Evolutionary conservation across 92 coral and sea anemone species (phyloP).

Genomic region (Galaxea fascicularis): DNA sequence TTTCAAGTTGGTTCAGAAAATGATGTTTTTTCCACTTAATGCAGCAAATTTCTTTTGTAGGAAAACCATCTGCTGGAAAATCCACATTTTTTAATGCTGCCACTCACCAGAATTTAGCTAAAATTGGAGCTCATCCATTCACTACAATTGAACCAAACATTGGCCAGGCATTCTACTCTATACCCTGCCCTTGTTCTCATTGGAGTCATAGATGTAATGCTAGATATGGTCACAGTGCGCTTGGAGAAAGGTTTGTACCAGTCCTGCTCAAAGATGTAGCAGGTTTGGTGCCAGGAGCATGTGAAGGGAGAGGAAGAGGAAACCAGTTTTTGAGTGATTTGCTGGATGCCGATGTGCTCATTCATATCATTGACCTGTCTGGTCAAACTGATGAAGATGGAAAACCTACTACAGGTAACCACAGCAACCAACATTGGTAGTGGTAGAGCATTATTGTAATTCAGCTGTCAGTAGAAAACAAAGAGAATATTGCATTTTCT

Average conservation of each 20-base stretch:
- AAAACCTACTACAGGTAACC: slow-evolving; percentile 74
- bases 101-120: slow-evolving; percentile 78
- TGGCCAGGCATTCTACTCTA: slow-evolving; percentile 78
- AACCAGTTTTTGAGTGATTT: slow-evolving; percentile 85
- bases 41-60: slow-evolving; percentile 43
- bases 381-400: slow-evolving; percentile 92
- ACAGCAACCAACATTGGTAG: not conserved
- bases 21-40: not conserved
- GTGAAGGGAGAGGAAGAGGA: slow-evolving; percentile 87
- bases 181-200: slow-evolving; percentile 77
- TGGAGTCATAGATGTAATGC: slow-evolving; percentile 72
- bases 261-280: slow-evolving; percentile 88
- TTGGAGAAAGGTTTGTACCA: slow-evolving; percentile 76
- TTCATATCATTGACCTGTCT: slow-evolving; percentile 86
- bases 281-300: slow-evolving; percentile 91
- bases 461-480: not conserved
- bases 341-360: slow-evolving; percentile 87
- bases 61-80: slow-evolving; percentile 92
- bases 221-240: slow-evolving; percentile 74
- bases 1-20: too few species aligned
- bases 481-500: not conserved
- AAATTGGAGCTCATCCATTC: slow-evolving; percentile 85
- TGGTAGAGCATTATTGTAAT: not conserved
- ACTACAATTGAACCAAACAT: slow-evolving; percentile 89
- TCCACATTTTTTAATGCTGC: slow-evolving; percentile 88